Evolutionary conservation across 1,140 invertebrate genomes (phyloP).

Genomic region (Chironomus tepperi): DNA sequence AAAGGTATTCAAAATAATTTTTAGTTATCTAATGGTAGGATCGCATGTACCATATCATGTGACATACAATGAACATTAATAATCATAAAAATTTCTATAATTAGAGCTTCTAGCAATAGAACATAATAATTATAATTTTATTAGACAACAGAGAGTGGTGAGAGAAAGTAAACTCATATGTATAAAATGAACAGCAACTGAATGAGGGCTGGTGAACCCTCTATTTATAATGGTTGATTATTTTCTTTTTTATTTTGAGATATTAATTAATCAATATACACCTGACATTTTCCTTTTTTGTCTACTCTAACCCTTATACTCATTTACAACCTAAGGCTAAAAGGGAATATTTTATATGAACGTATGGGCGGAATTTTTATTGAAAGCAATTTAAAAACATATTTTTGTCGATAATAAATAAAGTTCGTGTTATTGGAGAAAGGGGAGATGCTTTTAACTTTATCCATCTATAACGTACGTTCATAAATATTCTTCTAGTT

Average conservation of each 20-base stretch:
- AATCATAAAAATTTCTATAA: no score
- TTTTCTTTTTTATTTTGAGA: background rate
- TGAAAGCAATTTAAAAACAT: background rate
- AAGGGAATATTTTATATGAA: background rate
- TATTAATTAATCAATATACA: slow-evolving; percentile 15
- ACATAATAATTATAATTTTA: no score
- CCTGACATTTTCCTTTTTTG: slow-evolving; percentile 13
- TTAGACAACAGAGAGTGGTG: no score
- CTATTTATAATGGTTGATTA: background rate
- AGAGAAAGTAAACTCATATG: no score
- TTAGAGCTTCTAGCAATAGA: no score
- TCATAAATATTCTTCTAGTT: no score
- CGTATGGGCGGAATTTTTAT: background rate
- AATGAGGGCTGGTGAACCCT: background rate
- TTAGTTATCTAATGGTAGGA: background rate
- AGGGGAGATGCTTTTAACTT: no score
- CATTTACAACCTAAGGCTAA: background rate
- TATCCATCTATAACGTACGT: no score
- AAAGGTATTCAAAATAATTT: no score
- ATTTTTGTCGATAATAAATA: no score
- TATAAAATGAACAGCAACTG: no score
- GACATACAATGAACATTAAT: background rate
- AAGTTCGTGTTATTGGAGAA: no score
- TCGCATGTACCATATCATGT: background rate
- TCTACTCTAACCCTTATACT: background rate